Conservation (phyloP, 92 coral and sea anemone species). For the Porites evermanni region DNA sequence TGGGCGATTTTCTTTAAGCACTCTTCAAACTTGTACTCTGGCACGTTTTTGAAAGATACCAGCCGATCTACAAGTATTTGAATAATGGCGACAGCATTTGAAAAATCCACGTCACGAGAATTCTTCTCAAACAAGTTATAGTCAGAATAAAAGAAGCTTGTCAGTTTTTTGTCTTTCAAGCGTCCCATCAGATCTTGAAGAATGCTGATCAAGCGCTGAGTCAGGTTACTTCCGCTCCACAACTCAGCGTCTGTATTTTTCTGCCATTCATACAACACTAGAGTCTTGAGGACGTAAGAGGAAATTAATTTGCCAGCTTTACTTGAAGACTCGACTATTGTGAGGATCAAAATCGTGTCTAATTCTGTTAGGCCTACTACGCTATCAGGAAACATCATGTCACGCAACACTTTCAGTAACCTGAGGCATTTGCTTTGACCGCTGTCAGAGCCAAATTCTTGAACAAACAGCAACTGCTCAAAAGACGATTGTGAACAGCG, state of each 20-base stretch:
- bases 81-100: constrained; percentile 1
- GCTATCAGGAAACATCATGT: background rate
- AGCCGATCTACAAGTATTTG: constrained; percentile 6
- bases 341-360: too few relatives aligned
- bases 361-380: too few relatives aligned
- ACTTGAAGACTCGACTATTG: too few relatives aligned
- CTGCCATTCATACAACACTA: constrained; percentile 47
- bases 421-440: constrained; percentile 10
- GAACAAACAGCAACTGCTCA: constrained; percentile 16
- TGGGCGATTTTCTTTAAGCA: background rate
- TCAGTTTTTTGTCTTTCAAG: background rate
- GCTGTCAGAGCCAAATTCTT: constrained; percentile 23
- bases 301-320: background rate
- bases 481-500: constrained; percentile 25
- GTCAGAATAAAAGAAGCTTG: constrained; percentile 6
- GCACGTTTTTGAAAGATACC: background rate
- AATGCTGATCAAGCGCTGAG: background rate
- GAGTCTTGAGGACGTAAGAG: constrained; percentile 32
- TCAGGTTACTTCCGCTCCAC: constrained; percentile 23
- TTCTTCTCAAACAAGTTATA: background rate
- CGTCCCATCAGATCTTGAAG: background rate
- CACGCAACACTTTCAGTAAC: constrained; percentile 32
- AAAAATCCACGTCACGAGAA: background rate
- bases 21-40: background rate
- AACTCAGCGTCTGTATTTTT: background rate